A percentile compares a stretch with the other conserved stretches of the same genome.
These are phyloP conservation scores for Teleogryllus oceanicus DNA, from an alignment of 2,888 invertebrate genomes.

Conservation along the genomic window DNA sequence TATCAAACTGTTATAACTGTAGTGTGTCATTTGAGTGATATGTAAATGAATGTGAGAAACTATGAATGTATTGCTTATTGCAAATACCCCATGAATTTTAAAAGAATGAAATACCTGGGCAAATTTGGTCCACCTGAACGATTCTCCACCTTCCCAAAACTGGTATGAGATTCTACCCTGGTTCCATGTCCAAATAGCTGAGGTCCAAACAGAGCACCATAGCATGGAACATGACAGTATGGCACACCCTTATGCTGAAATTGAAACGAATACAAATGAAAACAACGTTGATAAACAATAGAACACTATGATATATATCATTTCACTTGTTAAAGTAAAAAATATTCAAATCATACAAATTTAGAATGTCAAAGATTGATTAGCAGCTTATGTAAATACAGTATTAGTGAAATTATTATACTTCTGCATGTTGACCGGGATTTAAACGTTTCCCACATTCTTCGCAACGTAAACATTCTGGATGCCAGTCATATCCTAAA, in stretches of 20 bases:
- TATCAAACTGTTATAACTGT: too few species aligned
- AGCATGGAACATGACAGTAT: slow-evolving; percentile 81
- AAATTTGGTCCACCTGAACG: slow-evolving; percentile 50
- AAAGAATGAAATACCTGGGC: slow-evolving; percentile 45
- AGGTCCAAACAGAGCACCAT: slow-evolving; percentile 77
- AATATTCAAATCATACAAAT: too few species aligned
- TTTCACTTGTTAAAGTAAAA: too few species aligned
- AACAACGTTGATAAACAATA: too few species aligned
- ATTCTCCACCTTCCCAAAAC: slow-evolving; percentile 64
- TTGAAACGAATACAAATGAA: neutral
- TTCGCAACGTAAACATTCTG: slow-evolving; percentile 75
- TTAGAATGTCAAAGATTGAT: too few species aligned
- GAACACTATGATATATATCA: too few species aligned
- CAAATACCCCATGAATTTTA: too few species aligned
- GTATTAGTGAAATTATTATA: slow-evolving; percentile 40
- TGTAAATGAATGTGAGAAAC: too few species aligned
- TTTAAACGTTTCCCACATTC: slow-evolving; percentile 77
- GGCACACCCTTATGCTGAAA: slow-evolving; percentile 74
- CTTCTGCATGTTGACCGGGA: slow-evolving; percentile 81
- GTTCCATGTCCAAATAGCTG: slow-evolving; percentile 80
- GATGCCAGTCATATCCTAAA: slow-evolving; percentile 83
- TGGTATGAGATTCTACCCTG: slow-evolving; percentile 74
- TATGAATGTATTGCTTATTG: too few species aligned
- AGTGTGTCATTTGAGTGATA: too few species aligned
- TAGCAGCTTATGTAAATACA: too few species aligned